phyloP scores from a whole-genome alignment of 2,888 invertebrate species.

The Eupithecia subumbrata region DNA sequence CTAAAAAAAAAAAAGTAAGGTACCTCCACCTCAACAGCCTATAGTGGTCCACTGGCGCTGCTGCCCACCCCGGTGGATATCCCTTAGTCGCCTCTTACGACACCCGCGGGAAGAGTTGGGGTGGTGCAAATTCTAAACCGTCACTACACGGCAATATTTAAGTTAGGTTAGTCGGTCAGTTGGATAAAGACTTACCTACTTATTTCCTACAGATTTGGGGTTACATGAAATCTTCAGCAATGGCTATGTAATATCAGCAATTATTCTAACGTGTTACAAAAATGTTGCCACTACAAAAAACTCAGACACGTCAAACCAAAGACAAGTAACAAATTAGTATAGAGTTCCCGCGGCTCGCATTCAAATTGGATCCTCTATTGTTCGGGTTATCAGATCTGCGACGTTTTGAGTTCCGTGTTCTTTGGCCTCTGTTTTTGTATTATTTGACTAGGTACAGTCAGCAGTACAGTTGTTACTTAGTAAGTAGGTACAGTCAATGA shows the following conservation, averaged over 20 bases:
- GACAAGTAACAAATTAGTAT: constrained; percentile 70
- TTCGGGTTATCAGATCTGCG: constrained; percentile 61
- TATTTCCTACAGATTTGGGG: not conserved
- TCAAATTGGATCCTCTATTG: constrained; percentile 76
- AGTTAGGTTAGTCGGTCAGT: no score
- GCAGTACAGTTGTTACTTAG: not conserved
- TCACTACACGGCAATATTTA: no score
- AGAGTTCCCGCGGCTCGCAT: constrained; percentile 73
- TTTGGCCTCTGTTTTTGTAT: constrained; percentile 20
- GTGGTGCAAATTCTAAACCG: no score
- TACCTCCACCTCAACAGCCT: no score
- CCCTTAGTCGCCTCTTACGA: no score
- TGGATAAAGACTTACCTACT: no score
- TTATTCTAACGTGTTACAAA: not conserved
- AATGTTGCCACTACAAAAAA: constrained; percentile 6
- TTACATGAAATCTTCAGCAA: no score
- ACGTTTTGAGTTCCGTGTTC: constrained; percentile 61
- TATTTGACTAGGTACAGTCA: constrained; percentile 35
- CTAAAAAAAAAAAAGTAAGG: no score
- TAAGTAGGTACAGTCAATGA: not conserved
- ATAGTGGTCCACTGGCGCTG: no score
- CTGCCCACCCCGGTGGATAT: no score
- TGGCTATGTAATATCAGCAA: no score
- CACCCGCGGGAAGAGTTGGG: no score
- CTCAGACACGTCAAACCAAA: constrained; percentile 57